phyloP scores from a whole-genome alignment of 2,113 vertebrate genomes.

The Clarias magur region DNA sequence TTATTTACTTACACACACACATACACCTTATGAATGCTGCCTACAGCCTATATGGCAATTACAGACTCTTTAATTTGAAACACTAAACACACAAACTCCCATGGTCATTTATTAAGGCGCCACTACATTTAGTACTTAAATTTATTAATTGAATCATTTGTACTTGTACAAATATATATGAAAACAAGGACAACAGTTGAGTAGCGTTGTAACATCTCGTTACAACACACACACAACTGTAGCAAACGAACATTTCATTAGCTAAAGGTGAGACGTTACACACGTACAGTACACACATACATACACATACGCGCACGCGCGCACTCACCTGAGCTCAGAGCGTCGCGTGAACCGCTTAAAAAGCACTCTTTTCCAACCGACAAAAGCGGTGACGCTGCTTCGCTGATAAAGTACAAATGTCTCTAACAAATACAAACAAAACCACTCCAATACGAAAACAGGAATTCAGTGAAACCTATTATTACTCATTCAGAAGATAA shows the following conservation, averaged over 20 bases:
- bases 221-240: not conserved
- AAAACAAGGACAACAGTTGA: not conserved
- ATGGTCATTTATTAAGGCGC: conserved; percentile 32
- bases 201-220: too few relatives aligned
- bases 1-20: not conserved
- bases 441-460: not conserved
- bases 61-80: not conserved
- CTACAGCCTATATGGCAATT: not conserved
- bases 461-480: not conserved
- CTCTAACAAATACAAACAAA: not conserved
- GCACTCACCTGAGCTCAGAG: conserved; percentile 20
- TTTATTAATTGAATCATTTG: too few relatives aligned
- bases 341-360: not conserved
- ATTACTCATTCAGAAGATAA: not conserved
- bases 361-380: not conserved
- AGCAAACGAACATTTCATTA: not conserved
- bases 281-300: too few relatives aligned
- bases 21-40: not conserved
- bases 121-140: not conserved
- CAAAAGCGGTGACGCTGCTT: not conserved
- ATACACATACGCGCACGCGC: not conserved
- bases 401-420: not conserved
- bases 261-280: not conserved
- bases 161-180: not conserved
- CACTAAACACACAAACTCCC: conserved; percentile 12